phyloP scores from a whole-genome alignment of 1,140 invertebrate species.

The Choristoneura fumiferana region DNA sequence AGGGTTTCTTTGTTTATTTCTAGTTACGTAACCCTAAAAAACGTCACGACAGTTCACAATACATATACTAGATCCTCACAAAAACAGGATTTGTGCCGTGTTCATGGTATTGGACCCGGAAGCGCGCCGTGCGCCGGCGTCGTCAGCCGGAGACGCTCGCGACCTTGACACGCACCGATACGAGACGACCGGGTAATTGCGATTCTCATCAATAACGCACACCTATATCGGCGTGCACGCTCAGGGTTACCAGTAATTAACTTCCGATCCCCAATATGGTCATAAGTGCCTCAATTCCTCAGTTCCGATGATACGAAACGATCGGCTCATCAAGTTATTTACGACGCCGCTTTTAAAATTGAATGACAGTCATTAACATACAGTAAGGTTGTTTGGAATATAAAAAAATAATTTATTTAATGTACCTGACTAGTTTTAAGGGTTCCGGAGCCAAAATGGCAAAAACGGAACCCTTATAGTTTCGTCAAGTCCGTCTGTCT shows the following conservation, averaged over 20 bases:
- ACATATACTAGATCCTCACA: not conserved
- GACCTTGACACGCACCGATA: constrained; percentile 65
- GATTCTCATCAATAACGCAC: constrained; percentile 35
- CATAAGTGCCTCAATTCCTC: constrained; percentile 14
- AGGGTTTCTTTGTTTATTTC: too few species aligned
- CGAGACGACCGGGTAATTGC: constrained; percentile 53
- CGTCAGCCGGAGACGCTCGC: constrained; percentile 42
- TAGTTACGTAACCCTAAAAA: too few species aligned
- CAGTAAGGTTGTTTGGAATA: not conserved
- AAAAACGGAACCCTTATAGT: too few species aligned
- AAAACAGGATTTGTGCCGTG: constrained; percentile 9
- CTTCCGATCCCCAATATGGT: constrained; percentile 36
- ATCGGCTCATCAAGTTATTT: not conserved
- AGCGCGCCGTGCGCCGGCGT: constrained; percentile 48
- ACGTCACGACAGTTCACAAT: too few species aligned
- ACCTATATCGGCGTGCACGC: constrained; percentile 40
- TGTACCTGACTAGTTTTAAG: too few species aligned
- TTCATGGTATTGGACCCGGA: constrained; percentile 42
- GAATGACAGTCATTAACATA: not conserved
- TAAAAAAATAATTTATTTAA: not conserved
- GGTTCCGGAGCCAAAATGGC: too few species aligned
- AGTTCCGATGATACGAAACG: not conserved
- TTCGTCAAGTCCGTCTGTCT: too few species aligned
- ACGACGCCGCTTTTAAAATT: not conserved
- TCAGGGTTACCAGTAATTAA: constrained; percentile 54